Conservation (phyloP, 2,888 invertebrate genomes). For the Ormyrus rosae region DNA sequence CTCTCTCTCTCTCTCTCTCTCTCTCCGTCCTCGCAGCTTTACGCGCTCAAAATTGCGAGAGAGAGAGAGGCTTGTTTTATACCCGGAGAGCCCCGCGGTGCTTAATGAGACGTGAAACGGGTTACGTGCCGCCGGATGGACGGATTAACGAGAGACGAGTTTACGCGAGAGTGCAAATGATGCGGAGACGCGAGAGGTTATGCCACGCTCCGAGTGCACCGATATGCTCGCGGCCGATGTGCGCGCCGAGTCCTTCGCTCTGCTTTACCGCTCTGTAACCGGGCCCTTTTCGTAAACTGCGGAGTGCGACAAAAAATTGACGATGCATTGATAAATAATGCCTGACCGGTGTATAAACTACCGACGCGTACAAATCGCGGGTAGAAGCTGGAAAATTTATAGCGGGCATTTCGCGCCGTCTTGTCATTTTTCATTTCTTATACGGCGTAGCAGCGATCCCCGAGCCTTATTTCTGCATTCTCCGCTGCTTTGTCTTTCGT, state of each 20-base stretch:
- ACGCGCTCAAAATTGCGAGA: constrained; percentile 25
- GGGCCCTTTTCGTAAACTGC: not conserved
- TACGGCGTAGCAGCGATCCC: no score
- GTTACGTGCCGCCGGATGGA: constrained; percentile 11
- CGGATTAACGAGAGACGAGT: constrained; percentile 16
- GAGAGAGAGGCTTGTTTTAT: not conserved
- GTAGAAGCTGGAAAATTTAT: no score
- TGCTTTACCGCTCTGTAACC: not conserved
- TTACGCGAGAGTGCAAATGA: not conserved
- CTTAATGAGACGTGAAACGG: constrained; percentile 55
- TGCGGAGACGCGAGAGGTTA: not conserved
- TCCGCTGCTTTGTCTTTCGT: not conserved
- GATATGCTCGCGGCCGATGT: no score
- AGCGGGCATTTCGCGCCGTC: no score
- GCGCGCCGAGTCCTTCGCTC: not conserved
- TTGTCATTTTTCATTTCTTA: no score
- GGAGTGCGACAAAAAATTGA: no score
- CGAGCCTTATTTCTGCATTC: constrained; percentile 1
- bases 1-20: not conserved
- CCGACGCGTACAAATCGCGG: no score
- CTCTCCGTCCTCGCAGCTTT: not conserved
- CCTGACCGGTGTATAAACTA: not conserved
- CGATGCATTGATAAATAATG: not conserved
- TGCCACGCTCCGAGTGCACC: no score
- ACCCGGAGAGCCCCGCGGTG: constrained; percentile 7